Base-by-base conservation (phyloP, 2,113 vertebrate species). In the Sinocyclocheilus anshuiensis region DNA sequence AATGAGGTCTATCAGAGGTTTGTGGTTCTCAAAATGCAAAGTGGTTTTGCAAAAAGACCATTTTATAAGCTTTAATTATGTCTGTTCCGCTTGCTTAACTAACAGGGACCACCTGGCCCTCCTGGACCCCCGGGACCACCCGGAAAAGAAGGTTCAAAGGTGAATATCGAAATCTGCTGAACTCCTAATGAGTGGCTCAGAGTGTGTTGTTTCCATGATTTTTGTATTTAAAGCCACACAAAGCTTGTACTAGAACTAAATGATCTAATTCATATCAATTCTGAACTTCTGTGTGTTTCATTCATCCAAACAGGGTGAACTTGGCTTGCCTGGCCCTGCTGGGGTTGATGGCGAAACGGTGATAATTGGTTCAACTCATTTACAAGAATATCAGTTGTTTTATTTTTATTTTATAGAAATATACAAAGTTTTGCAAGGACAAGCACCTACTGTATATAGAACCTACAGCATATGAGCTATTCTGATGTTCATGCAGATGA, bases 341-440 rank as follows among this genome's bases (percentile, higher is more conserved):
- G 97, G 97, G 84, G 84, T 96, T 5, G 97, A 99, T 0, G 97
- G 97, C 67, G 95, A 97, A 77, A 95, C 95, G 97, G 97, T 98
- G 36, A 81, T 63, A 0, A 48, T 26, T n/a, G 2, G 4, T 53
- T 48, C n/a, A 50, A 15, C 22, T 13, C 2, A 36, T 79, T 79
- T 39, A 22, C 18, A 77, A 55, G 24, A 77, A 53, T 74, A 77
- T 55, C 24, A 77, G 15, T 77, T 55, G 2, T 80, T 57, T 55
- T 4, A 8, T 53, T 53, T 53, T 26, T 12, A 22, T 13, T 59
- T 22, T 59, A 9, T 36, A 71, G 36, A 71, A 26, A 71, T 74
- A 13, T 76, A 48, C 5, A 76, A 12, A 59, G 18, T 59, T 80
- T 57, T 33, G 16, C 48, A 45, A 45, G 72, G 72, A 13, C 39